Evolutionary conservation across 2,888 invertebrate genomes (phyloP), one percentile per base, ranked within the genome.

Genomic region (Pseudanteris insignis): DNA sequence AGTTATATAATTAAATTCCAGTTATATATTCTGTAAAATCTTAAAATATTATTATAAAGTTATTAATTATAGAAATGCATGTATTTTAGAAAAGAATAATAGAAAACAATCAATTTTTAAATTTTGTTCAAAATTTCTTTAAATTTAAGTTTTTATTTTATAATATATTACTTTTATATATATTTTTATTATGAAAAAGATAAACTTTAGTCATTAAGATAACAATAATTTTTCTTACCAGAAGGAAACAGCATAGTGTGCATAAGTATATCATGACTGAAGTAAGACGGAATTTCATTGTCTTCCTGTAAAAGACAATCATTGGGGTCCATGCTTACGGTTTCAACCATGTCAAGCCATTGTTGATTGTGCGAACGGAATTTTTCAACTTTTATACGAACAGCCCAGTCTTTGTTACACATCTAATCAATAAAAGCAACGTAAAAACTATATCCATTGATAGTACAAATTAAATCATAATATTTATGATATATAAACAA

Each of bases 361-460:
- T 98, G 96, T 0, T 94, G 92, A 81, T 99, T 99, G 82, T 98
- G 96, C 82, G 94, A 94, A n/a, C 95, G 88, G 82, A 98, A 99
- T 69, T 96, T 91, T 81, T 97, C 97, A 43, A 87, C 88, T 83
- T 93, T 93, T 59, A 98, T 95, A 72, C 94, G 87, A 47, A 88
- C 89, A n/a, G 94, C 91, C 97, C 97, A 98, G 51, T 92, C 91
- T 64, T 88, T 88, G 81, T 93, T 91, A 80, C 91, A 89, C 75
- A 87, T 86, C 85, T 86, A 51, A 43, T 51, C 11, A n/a, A 30
- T 13, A 33, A 36, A 8, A 30, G 18, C 29, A 29, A 40, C 26
- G 10, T 10, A 29, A 41, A 14, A 9, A 32, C 9, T 14, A 7
- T n/a, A n/a, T n/a, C n/a, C n/a, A n/a, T n/a, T n/a, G n/a, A n/a